Evolutionary conservation across 2,888 invertebrate genomes (phyloP).

Genomic region (Xestia sexstrigata): DNA sequence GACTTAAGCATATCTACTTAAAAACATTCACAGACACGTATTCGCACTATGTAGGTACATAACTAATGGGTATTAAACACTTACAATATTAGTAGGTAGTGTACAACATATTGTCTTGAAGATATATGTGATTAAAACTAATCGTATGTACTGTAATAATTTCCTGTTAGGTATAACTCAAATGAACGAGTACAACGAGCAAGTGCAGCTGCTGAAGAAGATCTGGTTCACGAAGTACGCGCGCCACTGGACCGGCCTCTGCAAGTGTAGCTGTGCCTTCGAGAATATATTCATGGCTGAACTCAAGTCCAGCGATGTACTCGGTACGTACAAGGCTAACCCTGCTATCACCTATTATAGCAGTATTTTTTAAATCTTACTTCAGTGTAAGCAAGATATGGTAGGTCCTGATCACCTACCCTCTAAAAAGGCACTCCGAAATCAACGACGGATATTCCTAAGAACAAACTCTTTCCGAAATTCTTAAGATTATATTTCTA

Average conservation of each 20-base stretch:
- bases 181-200: slow-evolving; percentile 91
- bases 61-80: neutral
- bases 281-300: slow-evolving; percentile 98
- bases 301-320: slow-evolving; percentile 94
- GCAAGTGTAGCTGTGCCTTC: slow-evolving; percentile 97
- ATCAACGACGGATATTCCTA: neutral
- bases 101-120: neutral
- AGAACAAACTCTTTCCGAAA: neutral
- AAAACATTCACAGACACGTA: slow-evolving; percentile 4
- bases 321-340: slow-evolving; percentile 79
- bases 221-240: slow-evolving; percentile 97
- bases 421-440: neutral
- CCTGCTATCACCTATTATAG: neutral
- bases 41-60: neutral
- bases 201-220: slow-evolving; percentile 91
- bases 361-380: neutral
- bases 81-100: neutral
- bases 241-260: slow-evolving; percentile 93
- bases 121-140: slow-evolving; percentile 2
- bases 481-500: neutral
- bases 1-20: neutral
- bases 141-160: neutral
- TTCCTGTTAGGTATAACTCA: slow-evolving; percentile 86
- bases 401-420: neutral
- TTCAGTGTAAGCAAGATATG: neutral